phyloP scores from a whole-genome alignment of 2,888 invertebrate species.

The Pandemis corylana region DNA sequence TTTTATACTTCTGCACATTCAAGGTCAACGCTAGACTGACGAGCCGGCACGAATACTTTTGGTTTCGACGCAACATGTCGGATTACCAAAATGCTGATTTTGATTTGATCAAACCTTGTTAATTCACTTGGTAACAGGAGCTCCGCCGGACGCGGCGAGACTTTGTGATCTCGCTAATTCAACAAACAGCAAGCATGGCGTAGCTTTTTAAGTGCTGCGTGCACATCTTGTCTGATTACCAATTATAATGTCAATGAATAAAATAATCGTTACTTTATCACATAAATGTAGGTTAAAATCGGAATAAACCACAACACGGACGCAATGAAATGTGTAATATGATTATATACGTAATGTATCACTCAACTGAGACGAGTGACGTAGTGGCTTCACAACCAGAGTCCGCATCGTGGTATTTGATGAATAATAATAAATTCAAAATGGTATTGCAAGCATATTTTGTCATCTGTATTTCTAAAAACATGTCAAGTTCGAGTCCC shows the following conservation, averaged over 20 bases:
- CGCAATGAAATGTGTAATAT: not conserved
- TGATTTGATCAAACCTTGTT: too few relatives aligned
- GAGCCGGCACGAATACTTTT: too few relatives aligned
- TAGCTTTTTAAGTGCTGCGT: not conserved
- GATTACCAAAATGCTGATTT: too few relatives aligned
- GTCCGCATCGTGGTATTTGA: not conserved
- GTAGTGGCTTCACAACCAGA: not conserved
- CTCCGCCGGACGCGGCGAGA: not conserved
- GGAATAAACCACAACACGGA: slow-evolving; percentile 17
- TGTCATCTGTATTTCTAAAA: slow-evolving; percentile 21
- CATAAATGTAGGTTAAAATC: slow-evolving; percentile 23
- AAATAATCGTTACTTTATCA: not conserved
- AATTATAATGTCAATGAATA: too few relatives aligned
- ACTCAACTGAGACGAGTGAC: not conserved
- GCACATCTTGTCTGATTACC: too few relatives aligned
- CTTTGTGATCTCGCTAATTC: not conserved
- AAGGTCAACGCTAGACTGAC: too few relatives aligned
- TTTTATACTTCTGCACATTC: too few relatives aligned
- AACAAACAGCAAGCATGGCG: not conserved
- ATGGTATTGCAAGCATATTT: slow-evolving; percentile 37
- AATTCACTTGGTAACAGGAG: not conserved
- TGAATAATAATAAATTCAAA: not conserved
- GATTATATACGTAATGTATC: not conserved
- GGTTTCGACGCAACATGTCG: too few relatives aligned
- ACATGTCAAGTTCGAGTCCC: slow-evolving; percentile 14